These are phyloP conservation scores for Drosophila grimshawi DNA, from an alignment of 1,140 invertebrate species.

Conservation along the genomic window DNA sequence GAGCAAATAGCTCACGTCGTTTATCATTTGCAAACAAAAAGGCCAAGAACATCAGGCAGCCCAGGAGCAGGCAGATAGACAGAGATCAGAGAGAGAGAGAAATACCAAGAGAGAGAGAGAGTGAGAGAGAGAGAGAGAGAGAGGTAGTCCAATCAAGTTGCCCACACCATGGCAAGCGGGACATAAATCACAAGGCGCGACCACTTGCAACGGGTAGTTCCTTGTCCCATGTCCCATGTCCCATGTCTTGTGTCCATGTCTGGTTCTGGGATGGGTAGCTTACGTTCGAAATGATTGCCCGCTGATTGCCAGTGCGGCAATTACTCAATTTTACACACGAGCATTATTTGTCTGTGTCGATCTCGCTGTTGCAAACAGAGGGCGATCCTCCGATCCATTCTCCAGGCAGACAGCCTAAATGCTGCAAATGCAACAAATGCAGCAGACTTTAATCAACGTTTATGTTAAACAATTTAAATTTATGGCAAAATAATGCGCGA, in stretches of 20 bases:
- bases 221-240: constrained; percentile 14
- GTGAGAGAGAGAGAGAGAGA: background rate
- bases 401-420: constrained; percentile 63
- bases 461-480: constrained; percentile 84
- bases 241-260: constrained; percentile 3
- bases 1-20: constrained; percentile 76
- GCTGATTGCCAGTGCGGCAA: constrained; percentile 80
- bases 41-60: constrained; percentile 47
- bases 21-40: constrained; percentile 83
- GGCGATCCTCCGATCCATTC: constrained; percentile 10
- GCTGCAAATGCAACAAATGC: constrained; percentile 34
- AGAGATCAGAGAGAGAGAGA: background rate
- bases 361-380: constrained; percentile 29
- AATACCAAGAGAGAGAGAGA: too few species aligned
- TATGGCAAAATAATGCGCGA: constrained; percentile 83
- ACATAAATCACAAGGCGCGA: constrained; percentile 79
- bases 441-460: constrained; percentile 81
- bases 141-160: constrained; percentile 70
- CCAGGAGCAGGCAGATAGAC: background rate
- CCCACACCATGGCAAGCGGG: constrained; percentile 61
- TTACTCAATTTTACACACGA: constrained; percentile 83
- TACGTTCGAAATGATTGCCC: constrained; percentile 74
- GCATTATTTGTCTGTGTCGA: constrained; percentile 82
- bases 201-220: constrained; percentile 34
- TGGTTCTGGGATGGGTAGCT: constrained; percentile 2